These are phyloP conservation scores for Takifugu bimaculatus DNA, from an alignment of 2,113 vertebrate species.

Conservation along the genomic window DNA sequence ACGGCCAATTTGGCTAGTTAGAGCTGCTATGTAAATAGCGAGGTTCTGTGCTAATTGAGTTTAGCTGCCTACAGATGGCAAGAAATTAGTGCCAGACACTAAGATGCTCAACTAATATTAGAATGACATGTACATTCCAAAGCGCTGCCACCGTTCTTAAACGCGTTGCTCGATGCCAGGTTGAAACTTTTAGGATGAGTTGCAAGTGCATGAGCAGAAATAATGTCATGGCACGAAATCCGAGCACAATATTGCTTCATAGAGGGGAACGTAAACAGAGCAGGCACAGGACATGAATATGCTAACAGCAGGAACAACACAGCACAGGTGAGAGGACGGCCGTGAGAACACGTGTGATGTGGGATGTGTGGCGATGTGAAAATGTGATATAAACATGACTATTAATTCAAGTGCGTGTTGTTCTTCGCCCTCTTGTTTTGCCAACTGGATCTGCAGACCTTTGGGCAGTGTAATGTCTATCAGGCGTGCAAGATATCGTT, in stretches of 20 bases:
- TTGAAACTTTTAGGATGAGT: no score
- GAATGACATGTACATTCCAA: no score
- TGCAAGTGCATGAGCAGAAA: no score
- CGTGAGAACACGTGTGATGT: not conserved
- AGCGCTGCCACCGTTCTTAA: no score
- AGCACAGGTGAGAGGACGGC: no score
- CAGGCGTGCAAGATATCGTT: not conserved
- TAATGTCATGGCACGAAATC: not conserved
- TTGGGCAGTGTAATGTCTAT: slow-evolving; percentile 12
- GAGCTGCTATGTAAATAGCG: no score
- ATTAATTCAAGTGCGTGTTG: not conserved
- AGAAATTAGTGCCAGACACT: no score
- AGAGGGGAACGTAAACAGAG: not conserved
- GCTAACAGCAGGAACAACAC: not conserved
- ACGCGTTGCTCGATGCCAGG: no score
- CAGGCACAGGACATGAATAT: slow-evolving; percentile 7
- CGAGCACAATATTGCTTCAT: not conserved
- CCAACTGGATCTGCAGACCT: slow-evolving; percentile 20
- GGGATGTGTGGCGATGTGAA: slow-evolving; percentile 1
- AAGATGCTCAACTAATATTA: no score
- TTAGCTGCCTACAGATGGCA: no score
- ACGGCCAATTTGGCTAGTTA: no score
- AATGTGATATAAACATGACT: slow-evolving; percentile 1
- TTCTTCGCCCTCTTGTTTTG: not conserved
- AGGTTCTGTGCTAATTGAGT: no score